Conservation (phyloP, 2,888 invertebrate species). For the Nebria brevicollis region DNA sequence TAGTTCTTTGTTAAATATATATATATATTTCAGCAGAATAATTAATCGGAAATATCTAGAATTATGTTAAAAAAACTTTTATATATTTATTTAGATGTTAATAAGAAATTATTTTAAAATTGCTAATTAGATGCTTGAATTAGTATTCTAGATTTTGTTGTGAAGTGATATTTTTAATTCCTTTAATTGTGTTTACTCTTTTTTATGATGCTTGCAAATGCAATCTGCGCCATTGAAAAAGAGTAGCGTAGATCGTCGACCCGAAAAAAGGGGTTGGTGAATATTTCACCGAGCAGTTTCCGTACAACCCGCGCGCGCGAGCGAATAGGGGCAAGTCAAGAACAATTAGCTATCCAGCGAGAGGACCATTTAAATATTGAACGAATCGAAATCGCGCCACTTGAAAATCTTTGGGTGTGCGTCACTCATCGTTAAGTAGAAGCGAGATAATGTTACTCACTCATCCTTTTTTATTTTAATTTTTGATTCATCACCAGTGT, state of each 20-base stretch:
- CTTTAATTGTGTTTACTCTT: too few species aligned
- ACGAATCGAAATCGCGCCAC: conserved; percentile 22
- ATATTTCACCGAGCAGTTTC: conserved; percentile 30
- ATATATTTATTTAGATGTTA: too few species aligned
- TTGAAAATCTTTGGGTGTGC: conserved; percentile 38
- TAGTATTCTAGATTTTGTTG: too few species aligned
- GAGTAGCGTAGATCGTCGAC: conserved; percentile 10
- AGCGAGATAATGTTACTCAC: not conserved
- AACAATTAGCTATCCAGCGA: conserved; percentile 44
- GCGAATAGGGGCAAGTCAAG: conserved; percentile 41
- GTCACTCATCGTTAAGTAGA: conserved; percentile 35
- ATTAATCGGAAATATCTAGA: too few species aligned
- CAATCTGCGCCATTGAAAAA: conserved; percentile 3
- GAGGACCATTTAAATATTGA: conserved; percentile 43
- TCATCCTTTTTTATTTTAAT: not conserved
- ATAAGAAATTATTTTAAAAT: too few species aligned
- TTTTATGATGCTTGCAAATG: too few species aligned
- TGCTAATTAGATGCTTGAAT: too few species aligned
- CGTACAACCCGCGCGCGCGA: not conserved
- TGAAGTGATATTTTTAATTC: too few species aligned
- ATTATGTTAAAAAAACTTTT: too few species aligned
- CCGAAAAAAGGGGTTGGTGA: conserved; percentile 43
- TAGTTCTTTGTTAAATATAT: too few species aligned
- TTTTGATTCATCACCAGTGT: not conserved
- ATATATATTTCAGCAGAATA: too few species aligned